These are phyloP conservation scores for Erinaceus europaeus DNA, from an alignment of 2,113 vertebrate species.

Conservation along the genomic window DNA sequence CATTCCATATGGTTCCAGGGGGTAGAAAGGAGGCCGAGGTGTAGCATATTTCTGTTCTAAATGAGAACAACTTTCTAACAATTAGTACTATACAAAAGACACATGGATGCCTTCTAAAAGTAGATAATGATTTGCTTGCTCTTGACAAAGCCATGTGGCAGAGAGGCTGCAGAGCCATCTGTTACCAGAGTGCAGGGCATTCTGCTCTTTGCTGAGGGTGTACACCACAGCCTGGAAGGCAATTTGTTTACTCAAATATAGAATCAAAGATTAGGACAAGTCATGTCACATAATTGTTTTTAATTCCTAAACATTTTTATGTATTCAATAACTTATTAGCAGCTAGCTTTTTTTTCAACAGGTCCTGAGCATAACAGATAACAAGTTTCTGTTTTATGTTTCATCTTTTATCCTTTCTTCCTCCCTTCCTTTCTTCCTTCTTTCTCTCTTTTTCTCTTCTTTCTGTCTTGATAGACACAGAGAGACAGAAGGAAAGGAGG, in stretches of 20 bases:
- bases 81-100: constrained; percentile 55
- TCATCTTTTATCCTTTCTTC: not conserved
- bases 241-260: not conserved
- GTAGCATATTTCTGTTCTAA: constrained; percentile 61
- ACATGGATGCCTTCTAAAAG: constrained; percentile 51
- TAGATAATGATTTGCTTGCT: constrained; percentile 55
- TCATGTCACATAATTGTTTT: not conserved
- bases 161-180: constrained; percentile 54
- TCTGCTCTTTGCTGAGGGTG: not conserved
- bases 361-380: not conserved
- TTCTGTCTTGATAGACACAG: too few relatives aligned
- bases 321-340: not conserved
- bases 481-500: too few relatives aligned
- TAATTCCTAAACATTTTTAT: not conserved
- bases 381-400: not conserved
- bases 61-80: constrained; percentile 59
- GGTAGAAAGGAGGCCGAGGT: constrained; percentile 13
- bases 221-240: not conserved
- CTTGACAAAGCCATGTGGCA: constrained; percentile 57
- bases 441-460: too few relatives aligned
- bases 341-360: not conserved
- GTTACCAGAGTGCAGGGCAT: constrained; percentile 19
- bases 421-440: too few relatives aligned
- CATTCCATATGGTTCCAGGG: constrained; percentile 48
- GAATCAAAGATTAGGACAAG: not conserved